phyloP scores from a whole-genome alignment of 1,140 invertebrate genomes.

The Pygmarrhopalites habei region DNA sequence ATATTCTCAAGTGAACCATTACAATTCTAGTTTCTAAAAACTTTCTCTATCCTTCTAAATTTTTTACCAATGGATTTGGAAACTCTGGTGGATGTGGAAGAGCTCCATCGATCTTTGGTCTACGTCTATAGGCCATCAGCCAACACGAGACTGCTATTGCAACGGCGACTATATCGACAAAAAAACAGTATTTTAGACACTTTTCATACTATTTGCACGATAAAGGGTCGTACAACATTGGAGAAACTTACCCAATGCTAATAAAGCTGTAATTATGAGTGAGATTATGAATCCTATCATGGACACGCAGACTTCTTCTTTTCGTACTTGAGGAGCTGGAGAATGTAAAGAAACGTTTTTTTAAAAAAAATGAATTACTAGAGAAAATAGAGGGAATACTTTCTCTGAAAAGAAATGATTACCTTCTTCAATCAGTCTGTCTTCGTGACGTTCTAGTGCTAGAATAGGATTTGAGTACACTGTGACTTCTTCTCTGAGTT shows the following conservation, averaged over 20 bases:
- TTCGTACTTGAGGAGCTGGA: constrained; percentile 57
- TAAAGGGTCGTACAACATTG: too few species aligned
- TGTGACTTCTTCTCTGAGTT: constrained; percentile 83
- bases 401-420: too few species aligned
- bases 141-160: constrained; percentile 90
- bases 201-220: too few species aligned
- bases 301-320: constrained; percentile 85
- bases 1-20: too few species aligned
- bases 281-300: constrained; percentile 87
- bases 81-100: constrained; percentile 90
- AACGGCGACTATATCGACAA: constrained; percentile 82
- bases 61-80: constrained; percentile 83
- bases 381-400: too few species aligned
- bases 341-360: too few species aligned
- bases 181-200: too few species aligned
- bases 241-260: too few species aligned
- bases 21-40: too few species aligned
- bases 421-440: constrained; percentile 55
- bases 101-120: constrained; percentile 74
- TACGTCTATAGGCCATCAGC: constrained; percentile 83
- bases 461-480: constrained; percentile 86
- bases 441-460: constrained; percentile 75
- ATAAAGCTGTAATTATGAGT: constrained; percentile 78
- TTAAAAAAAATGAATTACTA: too few species aligned
- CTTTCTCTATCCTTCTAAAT: too few species aligned